phyloP scores from a whole-genome alignment of 1,140 invertebrate genomes.

The Anastatus disparis region DNA sequence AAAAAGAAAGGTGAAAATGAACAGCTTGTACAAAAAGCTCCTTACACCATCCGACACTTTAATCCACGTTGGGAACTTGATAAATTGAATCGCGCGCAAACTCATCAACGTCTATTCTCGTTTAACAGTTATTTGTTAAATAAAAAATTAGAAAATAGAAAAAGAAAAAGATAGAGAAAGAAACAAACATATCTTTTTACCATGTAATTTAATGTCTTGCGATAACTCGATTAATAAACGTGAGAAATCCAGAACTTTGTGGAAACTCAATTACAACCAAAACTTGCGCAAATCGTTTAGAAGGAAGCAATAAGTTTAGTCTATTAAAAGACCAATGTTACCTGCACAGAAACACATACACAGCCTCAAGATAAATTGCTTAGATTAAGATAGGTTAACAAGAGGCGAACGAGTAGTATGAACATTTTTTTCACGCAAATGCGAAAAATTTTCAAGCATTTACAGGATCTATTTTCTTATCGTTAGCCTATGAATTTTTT shows the following conservation, averaged over 20 bases:
- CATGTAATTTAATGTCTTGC: not conserved
- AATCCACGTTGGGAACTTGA: not conserved
- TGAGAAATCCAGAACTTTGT: not conserved
- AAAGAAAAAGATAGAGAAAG: too few species aligned
- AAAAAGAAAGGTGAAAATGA: too few species aligned
- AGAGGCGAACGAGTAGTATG: too few species aligned
- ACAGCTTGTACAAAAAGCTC: too few species aligned
- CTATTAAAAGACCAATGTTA: not conserved
- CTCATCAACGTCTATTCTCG: not conserved
- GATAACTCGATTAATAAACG: conserved; percentile 8
- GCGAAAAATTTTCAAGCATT: too few species aligned
- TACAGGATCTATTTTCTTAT: too few species aligned
- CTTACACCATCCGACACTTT: not conserved
- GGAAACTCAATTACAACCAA: not conserved
- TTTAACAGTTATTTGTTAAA: too few species aligned
- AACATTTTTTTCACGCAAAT: too few species aligned
- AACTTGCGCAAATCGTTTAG: conserved; percentile 5
- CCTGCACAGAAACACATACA: not conserved
- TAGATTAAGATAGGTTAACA: too few species aligned
- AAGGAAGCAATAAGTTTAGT: conserved; percentile 4
- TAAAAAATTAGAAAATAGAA: too few species aligned
- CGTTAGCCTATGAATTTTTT: too few species aligned
- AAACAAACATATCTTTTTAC: not conserved
- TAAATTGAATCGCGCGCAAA: not conserved
- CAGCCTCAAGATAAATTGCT: not conserved